Base-by-base conservation (phyloP, 2,888 invertebrate genomes). In the Leptogaster cylindrica region DNA sequence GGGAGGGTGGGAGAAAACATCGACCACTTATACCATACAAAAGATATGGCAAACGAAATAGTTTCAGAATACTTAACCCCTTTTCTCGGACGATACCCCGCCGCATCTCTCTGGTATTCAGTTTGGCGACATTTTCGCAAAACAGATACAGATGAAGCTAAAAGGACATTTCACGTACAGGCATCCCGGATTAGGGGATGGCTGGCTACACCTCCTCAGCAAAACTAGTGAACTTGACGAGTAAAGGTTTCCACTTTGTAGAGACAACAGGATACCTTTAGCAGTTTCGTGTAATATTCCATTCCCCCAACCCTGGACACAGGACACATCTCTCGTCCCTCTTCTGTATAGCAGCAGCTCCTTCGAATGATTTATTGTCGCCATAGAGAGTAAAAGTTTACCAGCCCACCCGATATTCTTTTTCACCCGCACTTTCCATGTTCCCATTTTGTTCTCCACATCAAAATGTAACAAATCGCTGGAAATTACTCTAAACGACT, bases 361-460 rank as follows among this genome's bases (percentile, higher is more conserved):
- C 68, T 65, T 65, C 65, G 36, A 66, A 69, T 69, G 69, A 69
- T 69, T 69, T 69, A 69, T 69, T 69, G 69, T 69, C 66, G 46
- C 69, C 64, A 69, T 69, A 66, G 69, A 69, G 66, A 69, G 69
- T 69, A 66, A 69, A 69, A 69, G 69, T 69, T 66, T 64, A 33
- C 66, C 44, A 50, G 31, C 46, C 66, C 44, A 41, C 46, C 28
- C 36, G 46, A 20, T 20, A 6, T 41, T 18, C n/a, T 39, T 33
- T 12, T 33, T 31, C 23, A 20, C 55, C 25, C 48, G 48, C 25
- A 18, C 33, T 44, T 20, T 12, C 12, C 41, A 50, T 28, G 41
- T 36, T 36, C 14, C 61, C 14, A 14, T 16, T 41, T 44, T 28
- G 27, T 28, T 58, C 55, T 36, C 50, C 39, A 31, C 41, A 16